Evolutionary conservation across 1,140 invertebrate genomes (phyloP), one percentile per base, ranked within the genome.

Genomic region (Lasioglossum albipes): DNA sequence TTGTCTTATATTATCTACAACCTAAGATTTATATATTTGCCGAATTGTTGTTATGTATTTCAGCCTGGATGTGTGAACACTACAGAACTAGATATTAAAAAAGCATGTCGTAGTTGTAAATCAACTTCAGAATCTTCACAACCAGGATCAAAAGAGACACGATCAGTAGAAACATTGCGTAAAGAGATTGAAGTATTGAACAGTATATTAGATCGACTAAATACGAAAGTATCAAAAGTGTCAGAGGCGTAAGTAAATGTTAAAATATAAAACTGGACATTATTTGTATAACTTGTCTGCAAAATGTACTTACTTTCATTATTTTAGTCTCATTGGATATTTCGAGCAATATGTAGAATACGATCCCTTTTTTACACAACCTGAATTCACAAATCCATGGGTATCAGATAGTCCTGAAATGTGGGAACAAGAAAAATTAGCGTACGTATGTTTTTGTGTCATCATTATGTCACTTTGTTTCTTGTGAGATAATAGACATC

Each of bases 61-160:
- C 89, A 98, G 97, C 99, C 99, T 57, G 99, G 99, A 36, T 99
- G 98, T 94, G 98, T 99, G 6, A 99, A 99, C 93, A 99, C 99
- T 12, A 99, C 99, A 1, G 99, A 99, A 94, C 95, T 99, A 90
- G 98, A 99, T 93, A 99, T 99, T 54, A 99, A 98, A 91, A 99
- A 99, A 94, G 96, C 98, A 45, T 99, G 98, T 91, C 95, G 98
- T 77, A 97, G 95, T 90, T 97, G 97, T 87, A 95, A 95, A 88
- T 96, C 96, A 16, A 93, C 93, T 71, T 91, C 94, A 61, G 95
- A 94, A 62, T 92, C 92, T 82, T 95, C 96, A 7, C 95, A 95
- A 54, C 94, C 94, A 20, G 95, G 95, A 80, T 90, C 94, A 10
- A 94, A 94, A 78, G 83, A 94, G 52, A 91, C 90, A 74, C 88